A percentile compares a stretch with the other conserved stretches of the same genome.
Conservation (phyloP, 64 coral and sea anemone genomes). For the Stichodactyla helianthus region DNA sequence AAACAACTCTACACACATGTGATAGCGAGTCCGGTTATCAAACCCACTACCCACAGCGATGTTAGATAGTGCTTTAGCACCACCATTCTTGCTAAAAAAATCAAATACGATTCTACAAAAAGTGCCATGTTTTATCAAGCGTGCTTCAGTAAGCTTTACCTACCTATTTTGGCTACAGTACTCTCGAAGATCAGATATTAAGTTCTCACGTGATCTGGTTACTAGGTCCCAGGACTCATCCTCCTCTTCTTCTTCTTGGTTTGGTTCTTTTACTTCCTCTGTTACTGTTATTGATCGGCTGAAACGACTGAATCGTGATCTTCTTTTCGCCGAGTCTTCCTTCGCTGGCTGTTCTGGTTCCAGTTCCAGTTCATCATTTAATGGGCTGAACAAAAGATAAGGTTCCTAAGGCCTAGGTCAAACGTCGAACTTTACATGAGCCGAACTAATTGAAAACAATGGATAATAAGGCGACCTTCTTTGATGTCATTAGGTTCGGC, state of each 20-base stretch:
- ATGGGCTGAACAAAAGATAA: not conserved
- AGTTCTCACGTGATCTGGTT: constrained; percentile 46
- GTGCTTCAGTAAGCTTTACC: not conserved
- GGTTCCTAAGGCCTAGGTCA: no score
- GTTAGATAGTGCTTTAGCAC: no score
- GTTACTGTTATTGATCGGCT: constrained; percentile 33
- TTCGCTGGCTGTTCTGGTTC: not conserved
- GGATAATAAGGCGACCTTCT: no score
- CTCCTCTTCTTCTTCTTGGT: constrained; percentile 23
- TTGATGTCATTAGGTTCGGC: no score
- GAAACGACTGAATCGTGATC: constrained; percentile 21
- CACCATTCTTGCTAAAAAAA: no score
- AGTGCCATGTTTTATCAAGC: no score
- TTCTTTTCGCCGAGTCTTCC: not conserved
- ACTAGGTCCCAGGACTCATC: constrained; percentile 25
- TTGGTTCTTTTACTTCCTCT: not conserved
- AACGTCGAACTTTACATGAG: no score
- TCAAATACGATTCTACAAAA: no score
- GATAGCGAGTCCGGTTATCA: no score
- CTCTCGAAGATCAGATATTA: constrained; percentile 17
- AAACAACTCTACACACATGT: no score
- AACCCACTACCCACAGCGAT: no score
- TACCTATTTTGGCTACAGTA: not conserved
- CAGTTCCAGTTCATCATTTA: not conserved
- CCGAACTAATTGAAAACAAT: no score